Conservation (phyloP, 2,113 vertebrate genomes). For the Nestor notabilis region DNA sequence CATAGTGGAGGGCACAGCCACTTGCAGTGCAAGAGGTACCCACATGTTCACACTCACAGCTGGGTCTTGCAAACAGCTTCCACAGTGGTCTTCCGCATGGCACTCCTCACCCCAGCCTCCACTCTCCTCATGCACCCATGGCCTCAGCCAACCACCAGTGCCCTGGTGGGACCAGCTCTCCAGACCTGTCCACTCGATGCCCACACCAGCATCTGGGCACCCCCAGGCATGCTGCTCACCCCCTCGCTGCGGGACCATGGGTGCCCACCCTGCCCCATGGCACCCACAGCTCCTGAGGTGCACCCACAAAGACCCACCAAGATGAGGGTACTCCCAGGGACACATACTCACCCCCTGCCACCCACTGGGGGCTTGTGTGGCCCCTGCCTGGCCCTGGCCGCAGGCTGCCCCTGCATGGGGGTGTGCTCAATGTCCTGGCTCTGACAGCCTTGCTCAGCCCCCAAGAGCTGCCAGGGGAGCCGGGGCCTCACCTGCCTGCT, state of each 20-base stretch:
- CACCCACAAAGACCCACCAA: not conserved
- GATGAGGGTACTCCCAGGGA: not conserved
- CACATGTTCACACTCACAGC: accelerated
- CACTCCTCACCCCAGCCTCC: not conserved
- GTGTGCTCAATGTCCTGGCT: not conserved
- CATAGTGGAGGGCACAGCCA: not conserved
- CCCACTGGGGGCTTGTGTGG: not conserved
- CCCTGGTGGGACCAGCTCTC: not conserved
- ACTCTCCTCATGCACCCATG: accelerated
- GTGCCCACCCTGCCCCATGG: not conserved
- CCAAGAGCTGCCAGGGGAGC: not conserved
- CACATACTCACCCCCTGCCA: not conserved
- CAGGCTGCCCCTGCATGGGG: accelerated
- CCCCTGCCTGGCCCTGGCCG: not conserved
- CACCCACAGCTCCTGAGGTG: not conserved
- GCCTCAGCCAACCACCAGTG: not conserved
- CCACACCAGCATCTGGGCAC: not conserved
- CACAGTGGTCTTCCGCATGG: not conserved
- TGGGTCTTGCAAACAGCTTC: not conserved
- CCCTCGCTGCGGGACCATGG: accelerated
- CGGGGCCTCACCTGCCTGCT: not conserved
- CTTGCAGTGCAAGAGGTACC: not conserved
- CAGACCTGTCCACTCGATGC: not conserved
- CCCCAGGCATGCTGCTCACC: accelerated
- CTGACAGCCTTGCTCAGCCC: not conserved